Conservation (phyloP, 2,113 vertebrate species). For the Illadopsis cleaveri region DNA sequence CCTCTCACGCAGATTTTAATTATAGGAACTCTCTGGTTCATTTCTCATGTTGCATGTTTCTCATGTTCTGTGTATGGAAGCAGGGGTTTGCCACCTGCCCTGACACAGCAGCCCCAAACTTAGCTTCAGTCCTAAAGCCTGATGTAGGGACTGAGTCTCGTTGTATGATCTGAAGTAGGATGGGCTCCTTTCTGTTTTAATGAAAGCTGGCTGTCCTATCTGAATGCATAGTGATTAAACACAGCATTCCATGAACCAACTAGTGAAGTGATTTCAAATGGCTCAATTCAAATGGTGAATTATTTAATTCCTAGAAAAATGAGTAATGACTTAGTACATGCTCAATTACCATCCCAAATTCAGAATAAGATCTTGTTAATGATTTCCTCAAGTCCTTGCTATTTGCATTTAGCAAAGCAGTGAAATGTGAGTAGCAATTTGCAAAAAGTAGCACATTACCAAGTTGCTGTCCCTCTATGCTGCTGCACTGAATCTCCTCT, state of each 20-base stretch:
- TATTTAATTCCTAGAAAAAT: slow-evolving; percentile 1
- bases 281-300: not conserved
- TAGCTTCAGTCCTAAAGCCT: not conserved
- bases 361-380: not conserved
- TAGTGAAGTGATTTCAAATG: not conserved
- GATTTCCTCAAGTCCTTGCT: not conserved
- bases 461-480: not conserved
- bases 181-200: not conserved
- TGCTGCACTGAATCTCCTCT: not conserved
- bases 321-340: not conserved
- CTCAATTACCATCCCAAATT: not conserved
- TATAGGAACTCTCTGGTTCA: not conserved
- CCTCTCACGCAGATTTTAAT: not conserved
- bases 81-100: not conserved
- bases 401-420: not conserved
- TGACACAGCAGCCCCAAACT: not conserved
- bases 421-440: not conserved
- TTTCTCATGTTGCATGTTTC: not conserved
- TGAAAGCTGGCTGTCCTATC: not conserved
- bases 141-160: not conserved
- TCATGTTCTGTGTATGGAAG: fast-evolving
- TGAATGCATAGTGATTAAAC: not conserved
- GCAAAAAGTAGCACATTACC: not conserved
- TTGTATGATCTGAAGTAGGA: not conserved
- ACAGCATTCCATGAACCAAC: not conserved